Evolutionary conservation across 2,888 invertebrate species (phyloP).

Genomic region (Phyllotreta striolata): DNA sequence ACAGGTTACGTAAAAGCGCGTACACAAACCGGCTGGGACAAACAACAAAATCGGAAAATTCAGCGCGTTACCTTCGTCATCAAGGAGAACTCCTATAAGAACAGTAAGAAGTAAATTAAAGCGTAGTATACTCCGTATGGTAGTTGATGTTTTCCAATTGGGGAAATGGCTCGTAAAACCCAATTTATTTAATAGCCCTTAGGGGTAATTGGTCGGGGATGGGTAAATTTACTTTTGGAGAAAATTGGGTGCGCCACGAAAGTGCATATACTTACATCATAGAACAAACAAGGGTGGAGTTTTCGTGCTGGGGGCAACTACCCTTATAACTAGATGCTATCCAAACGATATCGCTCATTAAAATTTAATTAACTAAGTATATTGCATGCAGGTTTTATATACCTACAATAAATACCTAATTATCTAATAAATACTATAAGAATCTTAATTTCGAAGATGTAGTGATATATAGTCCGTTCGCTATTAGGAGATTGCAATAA

Average conservation of each 20-base stretch:
- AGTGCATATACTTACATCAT: constrained; percentile 14
- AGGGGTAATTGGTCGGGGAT: constrained; percentile 1
- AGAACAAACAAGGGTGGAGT: constrained; percentile 7
- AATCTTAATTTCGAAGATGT: no score
- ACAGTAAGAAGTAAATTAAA: neutral
- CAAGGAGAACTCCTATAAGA: neutral
- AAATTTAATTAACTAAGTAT: constrained; percentile 11
- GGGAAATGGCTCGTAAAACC: constrained; percentile 11
- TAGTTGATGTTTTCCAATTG: neutral
- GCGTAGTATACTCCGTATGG: neutral
- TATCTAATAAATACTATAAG: no score
- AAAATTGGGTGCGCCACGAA: constrained; percentile 15
- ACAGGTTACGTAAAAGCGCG: no score
- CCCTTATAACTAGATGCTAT: constrained; percentile 3
- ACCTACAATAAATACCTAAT: no score
- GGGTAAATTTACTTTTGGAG: neutral
- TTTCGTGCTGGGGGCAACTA: constrained; percentile 10
- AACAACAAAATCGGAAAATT: no score
- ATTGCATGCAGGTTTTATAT: neutral
- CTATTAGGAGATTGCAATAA: no score
- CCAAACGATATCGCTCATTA: neutral
- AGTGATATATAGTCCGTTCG: no score
- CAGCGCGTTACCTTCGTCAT: no score
- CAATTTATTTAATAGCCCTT: constrained; percentile 2
- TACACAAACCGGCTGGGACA: no score